phyloP scores from a whole-genome alignment of 2,888 invertebrate genomes.

The Chalcis sispes region DNA sequence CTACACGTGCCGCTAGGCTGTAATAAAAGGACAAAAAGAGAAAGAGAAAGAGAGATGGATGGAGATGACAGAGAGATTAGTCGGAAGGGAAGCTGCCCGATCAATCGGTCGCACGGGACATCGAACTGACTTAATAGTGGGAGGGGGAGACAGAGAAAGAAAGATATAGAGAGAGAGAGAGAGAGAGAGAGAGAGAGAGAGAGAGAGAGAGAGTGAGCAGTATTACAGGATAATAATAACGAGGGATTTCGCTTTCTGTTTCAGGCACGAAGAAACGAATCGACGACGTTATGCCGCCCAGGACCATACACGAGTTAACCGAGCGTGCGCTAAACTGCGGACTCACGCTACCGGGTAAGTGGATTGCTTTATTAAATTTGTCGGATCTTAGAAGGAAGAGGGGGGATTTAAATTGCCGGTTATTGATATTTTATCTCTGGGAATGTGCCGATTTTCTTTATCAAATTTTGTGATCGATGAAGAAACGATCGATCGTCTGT shows the following conservation, averaged over 20 bases:
- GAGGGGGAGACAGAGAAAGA: neutral
- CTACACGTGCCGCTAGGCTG: too few species aligned
- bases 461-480: too few species aligned
- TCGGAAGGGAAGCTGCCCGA: too few species aligned
- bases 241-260: conserved; percentile 63
- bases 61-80: too few species aligned
- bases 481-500: too few species aligned
- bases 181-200: neutral
- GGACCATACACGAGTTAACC: conserved; percentile 81
- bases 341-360: conserved; percentile 83
- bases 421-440: too few species aligned
- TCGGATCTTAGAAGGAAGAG: too few species aligned
- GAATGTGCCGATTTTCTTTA: too few species aligned
- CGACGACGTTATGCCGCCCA: conserved; percentile 79
- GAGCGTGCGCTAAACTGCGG: conserved; percentile 83
- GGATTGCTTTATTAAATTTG: too few species aligned
- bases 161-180: conserved; percentile 3
- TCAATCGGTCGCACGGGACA: conserved; percentile 1
- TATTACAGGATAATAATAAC: neutral
- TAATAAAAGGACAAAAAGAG: too few species aligned
- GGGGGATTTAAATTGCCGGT: too few species aligned
- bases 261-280: conserved; percentile 76
- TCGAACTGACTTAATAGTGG: neutral
- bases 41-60: too few species aligned
- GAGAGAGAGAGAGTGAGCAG: neutral